A percentile compares a stretch with the other conserved stretches of the same genome.
These are phyloP conservation scores for Helarctos malayanus DNA, from an alignment of 2,797 vertebrate genomes.

Conservation along the genomic window DNA sequence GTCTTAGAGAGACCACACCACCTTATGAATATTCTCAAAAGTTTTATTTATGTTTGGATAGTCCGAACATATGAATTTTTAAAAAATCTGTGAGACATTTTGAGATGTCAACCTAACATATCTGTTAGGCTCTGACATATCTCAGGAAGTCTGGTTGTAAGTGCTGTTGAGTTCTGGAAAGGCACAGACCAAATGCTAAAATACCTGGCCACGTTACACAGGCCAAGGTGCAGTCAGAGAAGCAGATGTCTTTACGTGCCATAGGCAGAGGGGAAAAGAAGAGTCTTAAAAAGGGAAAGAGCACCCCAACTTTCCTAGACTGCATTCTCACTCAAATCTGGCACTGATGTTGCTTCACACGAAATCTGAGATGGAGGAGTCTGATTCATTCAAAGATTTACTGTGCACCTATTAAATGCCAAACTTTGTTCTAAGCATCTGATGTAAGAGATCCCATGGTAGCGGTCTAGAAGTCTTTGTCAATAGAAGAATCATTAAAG, in stretches of 20 bases:
- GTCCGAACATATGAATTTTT: conserved; percentile 9
- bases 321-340: not conserved
- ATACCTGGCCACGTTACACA: not conserved
- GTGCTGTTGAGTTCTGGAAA: not conserved
- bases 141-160: conserved; percentile 43
- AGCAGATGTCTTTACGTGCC: not conserved
- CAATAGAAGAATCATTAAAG: conserved; percentile 16
- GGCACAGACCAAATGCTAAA: conserved; percentile 13
- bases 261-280: not conserved
- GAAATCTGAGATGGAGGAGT: conserved; percentile 5
- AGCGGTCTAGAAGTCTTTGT: conserved; percentile 35
- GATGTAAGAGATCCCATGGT: not conserved
- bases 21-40: not conserved
- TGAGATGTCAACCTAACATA: conserved; percentile 25
- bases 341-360: conserved; percentile 3
- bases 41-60: conserved; percentile 35
- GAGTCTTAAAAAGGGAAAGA: not conserved
- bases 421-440: not conserved
- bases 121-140: not conserved
- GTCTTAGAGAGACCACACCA: conserved; percentile 18
- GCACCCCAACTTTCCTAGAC: not conserved
- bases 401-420: not conserved
- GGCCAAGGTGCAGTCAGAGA: not conserved
- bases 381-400: conserved; percentile 42
- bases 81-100: not conserved